Conservation (phyloP, 2,797 vertebrate genomes). For the Antennarius maculatus region DNA sequence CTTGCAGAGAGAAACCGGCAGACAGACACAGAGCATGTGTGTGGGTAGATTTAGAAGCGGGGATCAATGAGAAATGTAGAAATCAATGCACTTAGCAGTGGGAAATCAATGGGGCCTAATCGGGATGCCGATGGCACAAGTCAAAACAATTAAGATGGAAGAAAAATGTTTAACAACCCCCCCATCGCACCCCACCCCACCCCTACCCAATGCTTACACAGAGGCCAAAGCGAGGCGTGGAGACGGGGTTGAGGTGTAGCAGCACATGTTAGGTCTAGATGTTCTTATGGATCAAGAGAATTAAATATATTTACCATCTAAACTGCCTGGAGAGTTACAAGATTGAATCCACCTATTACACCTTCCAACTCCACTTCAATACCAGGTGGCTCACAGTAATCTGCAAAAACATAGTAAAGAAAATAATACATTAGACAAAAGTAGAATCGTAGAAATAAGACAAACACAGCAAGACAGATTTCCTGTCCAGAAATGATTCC, state of each 20-base stretch:
- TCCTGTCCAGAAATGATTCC: background rate
- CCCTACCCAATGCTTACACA: slow-evolving; percentile 80
- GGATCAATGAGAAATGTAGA: slow-evolving; percentile 98
- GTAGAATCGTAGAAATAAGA: background rate
- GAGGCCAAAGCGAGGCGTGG: slow-evolving; percentile 46
- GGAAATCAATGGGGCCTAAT: slow-evolving; percentile 97
- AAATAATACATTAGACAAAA: background rate
- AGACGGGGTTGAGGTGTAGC: slow-evolving; percentile 15
- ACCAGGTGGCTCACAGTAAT: background rate
- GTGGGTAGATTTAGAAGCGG: slow-evolving; percentile 92
- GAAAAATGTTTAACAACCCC: slow-evolving; percentile 90
- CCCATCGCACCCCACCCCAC: slow-evolving; percentile 43
- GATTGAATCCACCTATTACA: slow-evolving; percentile 16
- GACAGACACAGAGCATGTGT: slow-evolving; percentile 65
- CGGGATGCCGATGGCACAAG: slow-evolving; percentile 97
- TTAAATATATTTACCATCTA: slow-evolving; percentile 8
- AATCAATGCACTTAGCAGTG: slow-evolving; percentile 97
- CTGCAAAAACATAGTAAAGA: background rate
- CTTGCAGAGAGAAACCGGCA: slow-evolving; percentile 52
- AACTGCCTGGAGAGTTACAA: background rate
- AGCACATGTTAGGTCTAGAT: slow-evolving; percentile 10
- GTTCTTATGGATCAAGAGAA: slow-evolving; percentile 4
- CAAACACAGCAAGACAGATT: too few species aligned
- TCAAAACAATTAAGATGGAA: slow-evolving; percentile 98
- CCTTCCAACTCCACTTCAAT: background rate